Evolutionary conservation across 2,797 vertebrate genomes (phyloP), one percentile per base, ranked within the genome.

Genomic region (Crenuchus spilurus): DNA sequence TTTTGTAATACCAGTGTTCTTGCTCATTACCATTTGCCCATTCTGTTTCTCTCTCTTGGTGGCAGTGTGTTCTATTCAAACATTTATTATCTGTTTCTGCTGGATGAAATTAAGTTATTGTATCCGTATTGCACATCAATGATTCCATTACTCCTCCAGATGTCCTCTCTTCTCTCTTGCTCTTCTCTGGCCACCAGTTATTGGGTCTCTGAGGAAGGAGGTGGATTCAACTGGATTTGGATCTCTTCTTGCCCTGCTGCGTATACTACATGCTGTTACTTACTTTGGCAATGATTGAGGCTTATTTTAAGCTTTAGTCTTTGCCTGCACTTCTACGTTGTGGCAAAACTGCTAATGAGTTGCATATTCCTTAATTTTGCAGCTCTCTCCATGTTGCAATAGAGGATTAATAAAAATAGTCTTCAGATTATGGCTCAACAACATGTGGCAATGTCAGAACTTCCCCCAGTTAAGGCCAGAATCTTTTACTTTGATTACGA

Each of bases 31-130:
- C 57, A 44, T 60, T 61, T 42, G 35, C 52, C 52, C 10, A 31
- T 77, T 60, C 4, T 13, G 14, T 22, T 41, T n/a, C 67, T 57
- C 10, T 4, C 44, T 30, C 58, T 70, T 60, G 13, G 46, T 44
- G 16, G 4, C 42, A 22, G 35, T 37, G 14, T 24, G 44, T 11
- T 20, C 22, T 71, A 18, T 44, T 74, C 18, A 70, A 70, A 76
- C 62, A 41, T 70, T 72, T 75, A 6, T 51, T 70, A 55, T 60
- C 30, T 58, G 49, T 26, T 35, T 51, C 66, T 18, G 20, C 37
- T 6, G 60, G 55, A 72, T 67, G 62, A 79, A 65, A 78, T 67
- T 33, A 70, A 64, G 61, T 70, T 57, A 33, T 57, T 81, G 46
- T 61, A 39, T 73, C 48, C 14, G 8, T 65, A 60, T 66, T 65